These are phyloP conservation scores for Drosophila tanythrix DNA, from an alignment of 2,888 invertebrate genomes.

Conservation along the genomic window DNA sequence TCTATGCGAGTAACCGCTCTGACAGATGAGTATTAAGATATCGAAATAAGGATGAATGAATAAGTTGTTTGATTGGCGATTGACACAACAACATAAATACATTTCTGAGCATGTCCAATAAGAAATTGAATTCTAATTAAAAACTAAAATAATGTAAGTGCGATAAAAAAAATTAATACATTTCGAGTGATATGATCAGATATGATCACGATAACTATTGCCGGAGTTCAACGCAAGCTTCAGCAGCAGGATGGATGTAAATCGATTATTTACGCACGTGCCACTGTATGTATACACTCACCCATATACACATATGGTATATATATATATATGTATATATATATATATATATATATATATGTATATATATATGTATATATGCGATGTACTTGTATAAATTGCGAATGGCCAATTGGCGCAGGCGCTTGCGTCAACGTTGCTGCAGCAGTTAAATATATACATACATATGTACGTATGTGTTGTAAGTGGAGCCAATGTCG, in stretches of 20 bases:
- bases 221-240: constrained; percentile 12
- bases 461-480: background rate
- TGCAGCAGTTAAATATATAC: constrained; percentile 20
- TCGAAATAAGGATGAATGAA: background rate
- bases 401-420: constrained; percentile 38
- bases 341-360: background rate
- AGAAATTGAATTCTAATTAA: background rate
- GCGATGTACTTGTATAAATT: constrained; percentile 19
- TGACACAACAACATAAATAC: too few relatives aligned
- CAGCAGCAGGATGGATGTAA: constrained; percentile 14
- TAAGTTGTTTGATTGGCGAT: too few relatives aligned
- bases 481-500: constrained; percentile 32
- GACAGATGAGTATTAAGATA: too few relatives aligned
- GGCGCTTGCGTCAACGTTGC: constrained; percentile 35
- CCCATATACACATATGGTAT: background rate
- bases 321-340: constrained; percentile 1
- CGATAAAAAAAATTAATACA: background rate
- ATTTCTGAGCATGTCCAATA: background rate
- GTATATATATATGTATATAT: background rate
- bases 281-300: constrained; percentile 4
- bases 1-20: background rate
- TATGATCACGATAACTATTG: constrained; percentile 26
- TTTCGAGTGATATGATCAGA: background rate
- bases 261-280: constrained; percentile 56
- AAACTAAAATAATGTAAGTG: background rate